phyloP scores from a whole-genome alignment of 2,113 vertebrate species.

The Fulmarus glacialis region DNA sequence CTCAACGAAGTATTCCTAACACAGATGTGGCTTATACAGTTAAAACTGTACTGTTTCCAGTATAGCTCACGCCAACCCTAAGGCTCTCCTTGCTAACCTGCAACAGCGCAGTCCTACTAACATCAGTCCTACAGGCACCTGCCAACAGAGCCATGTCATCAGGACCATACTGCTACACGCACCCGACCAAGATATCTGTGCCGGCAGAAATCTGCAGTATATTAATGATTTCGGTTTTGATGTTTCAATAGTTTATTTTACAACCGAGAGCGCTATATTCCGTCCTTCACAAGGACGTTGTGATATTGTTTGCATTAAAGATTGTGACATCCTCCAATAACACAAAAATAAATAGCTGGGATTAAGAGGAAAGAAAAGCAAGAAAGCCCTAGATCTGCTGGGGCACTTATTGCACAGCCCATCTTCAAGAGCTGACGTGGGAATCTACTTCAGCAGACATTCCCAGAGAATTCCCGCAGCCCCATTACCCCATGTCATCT shows the following conservation, averaged over 20 bases:
- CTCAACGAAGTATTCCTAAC: not conserved
- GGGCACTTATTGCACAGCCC: not conserved
- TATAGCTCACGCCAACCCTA: not conserved
- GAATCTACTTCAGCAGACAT: not conserved
- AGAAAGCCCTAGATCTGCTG: not conserved
- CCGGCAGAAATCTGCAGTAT: not conserved
- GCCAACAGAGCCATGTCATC: not conserved
- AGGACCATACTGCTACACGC: fast-evolving
- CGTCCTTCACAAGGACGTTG: not conserved
- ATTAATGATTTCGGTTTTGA: not conserved
- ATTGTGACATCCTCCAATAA: not conserved
- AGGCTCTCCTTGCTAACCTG: not conserved
- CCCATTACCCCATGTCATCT: not conserved
- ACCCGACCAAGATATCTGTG: fast-evolving
- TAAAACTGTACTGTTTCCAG: not conserved
- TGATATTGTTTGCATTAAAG: not conserved
- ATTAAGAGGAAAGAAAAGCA: not conserved
- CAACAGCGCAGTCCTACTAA: not conserved
- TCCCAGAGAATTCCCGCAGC: not conserved
- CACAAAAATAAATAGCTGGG: not conserved
- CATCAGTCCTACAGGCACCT: not conserved
- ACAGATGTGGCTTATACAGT: not conserved
- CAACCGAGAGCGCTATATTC: fast-evolving
- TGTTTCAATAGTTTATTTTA: not conserved
- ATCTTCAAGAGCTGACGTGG: not conserved